A percentile compares a stretch with the other conserved stretches of the same genome.
Evolutionary conservation across 2,888 invertebrate species (phyloP).

Genomic region (Lochmaea crataegi): DNA sequence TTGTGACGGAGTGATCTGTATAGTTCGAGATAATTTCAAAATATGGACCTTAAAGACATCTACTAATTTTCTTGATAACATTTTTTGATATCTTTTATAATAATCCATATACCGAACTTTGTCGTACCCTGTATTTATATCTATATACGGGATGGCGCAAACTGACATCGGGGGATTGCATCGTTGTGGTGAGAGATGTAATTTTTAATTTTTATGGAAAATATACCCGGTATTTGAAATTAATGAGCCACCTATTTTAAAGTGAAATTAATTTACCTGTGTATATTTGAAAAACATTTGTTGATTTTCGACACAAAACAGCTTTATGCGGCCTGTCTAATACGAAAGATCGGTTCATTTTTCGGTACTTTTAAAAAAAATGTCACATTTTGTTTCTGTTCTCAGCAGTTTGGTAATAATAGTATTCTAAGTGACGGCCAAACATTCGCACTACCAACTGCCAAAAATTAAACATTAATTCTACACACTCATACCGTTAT

Average conservation of each 20-base stretch:
- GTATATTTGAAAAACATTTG: slow-evolving; percentile 5
- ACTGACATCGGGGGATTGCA: no score
- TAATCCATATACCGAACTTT: no score
- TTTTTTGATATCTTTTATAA: no score
- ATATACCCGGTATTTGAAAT: no score
- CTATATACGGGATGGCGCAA: no score
- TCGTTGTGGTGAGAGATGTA: neutral
- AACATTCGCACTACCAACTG: slow-evolving; percentile 6
- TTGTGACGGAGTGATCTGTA: no score
- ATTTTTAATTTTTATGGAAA: neutral
- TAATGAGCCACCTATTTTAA: no score
- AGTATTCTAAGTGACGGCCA: no score
- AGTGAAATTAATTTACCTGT: neutral
- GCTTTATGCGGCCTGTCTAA: slow-evolving; percentile 6
- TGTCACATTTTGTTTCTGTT: neutral
- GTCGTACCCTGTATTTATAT: no score
- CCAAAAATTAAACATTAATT: neutral
- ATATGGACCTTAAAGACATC: no score
- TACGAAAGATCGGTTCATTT: slow-evolving; percentile 8
- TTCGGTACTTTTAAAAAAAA: neutral
- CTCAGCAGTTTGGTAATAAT: neutral
- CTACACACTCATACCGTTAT: neutral
- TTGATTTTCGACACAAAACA: slow-evolving; percentile 4
- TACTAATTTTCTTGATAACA: no score
- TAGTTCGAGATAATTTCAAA: no score